phyloP scores from a whole-genome alignment of 2,888 invertebrate species.

The Rhorus exstirpatorius region DNA sequence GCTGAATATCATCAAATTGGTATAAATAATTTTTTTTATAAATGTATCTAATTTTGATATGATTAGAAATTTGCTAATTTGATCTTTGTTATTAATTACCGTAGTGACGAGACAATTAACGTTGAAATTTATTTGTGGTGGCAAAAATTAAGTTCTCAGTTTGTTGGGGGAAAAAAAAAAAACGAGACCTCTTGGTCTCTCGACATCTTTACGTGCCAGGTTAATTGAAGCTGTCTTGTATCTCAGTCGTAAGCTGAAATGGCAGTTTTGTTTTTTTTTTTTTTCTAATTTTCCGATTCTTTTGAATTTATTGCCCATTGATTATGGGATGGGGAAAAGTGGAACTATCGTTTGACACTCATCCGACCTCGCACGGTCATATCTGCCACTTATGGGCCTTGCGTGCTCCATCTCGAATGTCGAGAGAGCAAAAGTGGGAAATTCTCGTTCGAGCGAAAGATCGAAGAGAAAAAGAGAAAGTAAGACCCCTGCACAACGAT shows the following conservation, averaged over 20 bases:
- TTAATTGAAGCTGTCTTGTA: no score
- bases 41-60: no score
- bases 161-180: neutral
- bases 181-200: neutral
- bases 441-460: slow-evolving; percentile 25
- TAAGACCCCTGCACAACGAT: slow-evolving; percentile 43
- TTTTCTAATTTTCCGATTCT: neutral
- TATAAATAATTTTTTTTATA: no score
- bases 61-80: no score
- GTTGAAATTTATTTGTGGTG: neutral
- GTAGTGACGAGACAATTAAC: neutral
- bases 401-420: slow-evolving; percentile 21
- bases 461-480: slow-evolving; percentile 62
- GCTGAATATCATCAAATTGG: no score
- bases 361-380: slow-evolving; percentile 37
- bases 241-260: neutral
- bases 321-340: neutral
- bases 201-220: no score
- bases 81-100: no score
- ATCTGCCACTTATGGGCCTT: slow-evolving; percentile 23
- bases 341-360: slow-evolving; percentile 16
- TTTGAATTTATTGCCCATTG: neutral
- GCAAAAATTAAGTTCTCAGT: neutral
- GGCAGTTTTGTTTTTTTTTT: neutral
- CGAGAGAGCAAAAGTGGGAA: slow-evolving; percentile 41